phyloP scores from a whole-genome alignment of 2,797 vertebrate species.

The Florisuga fusca region DNA sequence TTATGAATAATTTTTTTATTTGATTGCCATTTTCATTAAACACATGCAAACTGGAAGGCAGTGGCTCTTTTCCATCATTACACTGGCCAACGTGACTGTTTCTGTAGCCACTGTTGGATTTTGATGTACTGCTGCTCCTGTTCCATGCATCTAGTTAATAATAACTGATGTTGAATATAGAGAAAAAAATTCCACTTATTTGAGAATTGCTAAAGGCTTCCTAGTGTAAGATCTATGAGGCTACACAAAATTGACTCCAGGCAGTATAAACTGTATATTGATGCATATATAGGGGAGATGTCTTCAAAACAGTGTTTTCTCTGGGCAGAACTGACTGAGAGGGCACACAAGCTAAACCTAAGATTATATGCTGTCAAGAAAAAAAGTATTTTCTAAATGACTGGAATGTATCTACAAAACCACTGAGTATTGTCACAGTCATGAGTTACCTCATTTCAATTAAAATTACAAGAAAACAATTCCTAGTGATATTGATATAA shows the following conservation, averaged over 20 bases:
- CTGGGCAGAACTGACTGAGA: neutral
- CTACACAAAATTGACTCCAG: neutral
- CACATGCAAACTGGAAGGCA: neutral
- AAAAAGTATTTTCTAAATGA: neutral
- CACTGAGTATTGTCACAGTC: neutral
- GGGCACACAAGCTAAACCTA: neutral
- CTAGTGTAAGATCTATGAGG: neutral
- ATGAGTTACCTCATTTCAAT: neutral
- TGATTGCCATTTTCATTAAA: neutral
- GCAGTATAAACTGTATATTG: neutral
- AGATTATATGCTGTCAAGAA: neutral
- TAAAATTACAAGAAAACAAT: neutral
- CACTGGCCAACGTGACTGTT: accelerated
- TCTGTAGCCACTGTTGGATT: neutral
- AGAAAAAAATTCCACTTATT: neutral
- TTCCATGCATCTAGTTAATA: neutral
- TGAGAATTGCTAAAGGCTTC: neutral
- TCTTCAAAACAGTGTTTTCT: neutral
- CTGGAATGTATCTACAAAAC: neutral
- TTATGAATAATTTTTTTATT: neutral
- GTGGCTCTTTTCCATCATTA: neutral
- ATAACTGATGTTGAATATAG: neutral
- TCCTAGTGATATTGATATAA: neutral
- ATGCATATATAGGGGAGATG: neutral
- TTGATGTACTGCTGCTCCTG: neutral